Evolutionary conservation across 53 echinoderm and acorn worm species (phyloP), one percentile per base, ranked within the genome.

Genomic region (Arbacia lixula): DNA sequence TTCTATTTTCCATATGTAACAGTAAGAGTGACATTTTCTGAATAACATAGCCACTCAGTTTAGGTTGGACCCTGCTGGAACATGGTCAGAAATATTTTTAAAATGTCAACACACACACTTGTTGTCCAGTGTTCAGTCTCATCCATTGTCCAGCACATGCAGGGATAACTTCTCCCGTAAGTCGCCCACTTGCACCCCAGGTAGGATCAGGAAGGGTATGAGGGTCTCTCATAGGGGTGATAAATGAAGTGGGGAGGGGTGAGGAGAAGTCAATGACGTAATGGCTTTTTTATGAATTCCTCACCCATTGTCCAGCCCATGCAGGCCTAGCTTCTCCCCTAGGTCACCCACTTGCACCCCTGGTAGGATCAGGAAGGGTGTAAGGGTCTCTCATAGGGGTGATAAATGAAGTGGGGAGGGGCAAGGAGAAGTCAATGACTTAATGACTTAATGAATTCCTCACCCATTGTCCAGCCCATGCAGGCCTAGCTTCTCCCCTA

Each of bases 251-350:
- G n/a, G n/a, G n/a, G n/a, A n/a, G n/a, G n/a, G n/a, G n/a, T n/a
- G n/a, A n/a, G n/a, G n/a, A n/a, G n/a, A n/a, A n/a, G n/a, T n/a
- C n/a, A n/a, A n/a, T n/a, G n/a, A n/a, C n/a, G n/a, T n/a, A n/a
- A n/a, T n/a, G n/a, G n/a, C n/a, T n/a, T n/a, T n/a, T n/a, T n/a
- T n/a, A n/a, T n/a, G n/a, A n/a, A n/a, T n/a, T n/a, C n/a, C n/a
- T 61, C 52, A 93, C 93, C 94, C 94, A 37, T 85, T 85, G 9
- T 71, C 71, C 20, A 95, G 82, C 8, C 95, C 95, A 69, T 95
- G 91, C 78, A 87, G 92, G 5, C 95, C 95, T 6, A 95, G 84
- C 63, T 95, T 95, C 89, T 82, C 85, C 20, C 95, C 95, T 65
- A 95, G 92, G 62, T 95, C 95, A 0, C 95, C 92, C 3, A 95